Conservation (phyloP, 2,113 vertebrate genomes). For the Holacanthus passer region DNA sequence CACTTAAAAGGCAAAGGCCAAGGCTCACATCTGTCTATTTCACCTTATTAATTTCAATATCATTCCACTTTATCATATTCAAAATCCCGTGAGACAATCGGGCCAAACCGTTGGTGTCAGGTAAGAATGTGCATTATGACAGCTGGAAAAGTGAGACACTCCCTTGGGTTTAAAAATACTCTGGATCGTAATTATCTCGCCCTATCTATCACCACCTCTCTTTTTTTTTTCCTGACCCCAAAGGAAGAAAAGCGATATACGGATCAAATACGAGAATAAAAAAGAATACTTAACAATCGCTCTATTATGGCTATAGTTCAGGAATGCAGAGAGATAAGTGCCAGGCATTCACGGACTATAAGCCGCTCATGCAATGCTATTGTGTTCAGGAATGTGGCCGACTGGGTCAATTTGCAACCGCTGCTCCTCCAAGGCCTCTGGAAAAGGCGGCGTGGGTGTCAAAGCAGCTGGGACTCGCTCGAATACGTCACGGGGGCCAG, state of each 20-base stretch:
- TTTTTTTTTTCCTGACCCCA: constrained; percentile 20
- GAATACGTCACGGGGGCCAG: constrained; percentile 60
- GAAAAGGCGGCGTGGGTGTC: constrained; percentile 45
- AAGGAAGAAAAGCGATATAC: constrained; percentile 22
- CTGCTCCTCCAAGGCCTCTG: constrained; percentile 43
- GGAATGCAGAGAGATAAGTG: constrained; percentile 51
- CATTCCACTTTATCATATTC: constrained; percentile 62
- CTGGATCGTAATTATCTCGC: constrained; percentile 24
- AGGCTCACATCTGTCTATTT: constrained; percentile 59
- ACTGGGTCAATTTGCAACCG: constrained; percentile 50
- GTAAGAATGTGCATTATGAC: constrained; percentile 57
- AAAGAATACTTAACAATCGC: constrained; percentile 2
- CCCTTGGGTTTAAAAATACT: constrained; percentile 38
- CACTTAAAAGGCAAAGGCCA: constrained; percentile 75
- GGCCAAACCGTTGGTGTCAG: constrained; percentile 47
- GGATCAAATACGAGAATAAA: constrained; percentile 30
- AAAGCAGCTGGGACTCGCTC: constrained; percentile 22
- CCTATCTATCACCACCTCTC: background rate
- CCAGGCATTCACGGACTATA: constrained; percentile 32
- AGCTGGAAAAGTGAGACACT: constrained; percentile 53
- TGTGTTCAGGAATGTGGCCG: constrained; percentile 45
- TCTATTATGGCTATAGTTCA: constrained; percentile 24
- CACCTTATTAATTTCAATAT: constrained; percentile 75
- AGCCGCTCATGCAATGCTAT: constrained; percentile 32
- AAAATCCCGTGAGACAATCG: constrained; percentile 50